Base-by-base conservation (phyloP, 2,113 vertebrate species). In the Gavia stellata region DNA sequence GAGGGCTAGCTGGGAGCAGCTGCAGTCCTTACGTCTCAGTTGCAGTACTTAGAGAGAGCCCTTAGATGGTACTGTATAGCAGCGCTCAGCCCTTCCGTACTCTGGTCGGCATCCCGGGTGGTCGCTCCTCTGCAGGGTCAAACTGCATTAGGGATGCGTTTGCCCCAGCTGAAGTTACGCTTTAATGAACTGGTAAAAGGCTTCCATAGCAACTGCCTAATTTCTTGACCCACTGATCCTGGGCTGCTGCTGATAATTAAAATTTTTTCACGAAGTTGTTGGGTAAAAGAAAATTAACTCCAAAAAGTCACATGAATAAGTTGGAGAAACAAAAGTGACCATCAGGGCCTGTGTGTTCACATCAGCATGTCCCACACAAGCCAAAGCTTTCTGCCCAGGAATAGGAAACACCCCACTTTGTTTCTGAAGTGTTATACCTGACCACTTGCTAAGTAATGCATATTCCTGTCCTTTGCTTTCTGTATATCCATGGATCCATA, bases 51-150 rank as follows among this genome's bases (percentile, higher is more conserved):
- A 1, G 0, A 4, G 78, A 18, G 50, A 67, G 85, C 83, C 94
- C 67, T 44, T 92, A 97, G 96, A 18, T 97, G 96, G 97, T 44
- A 87, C 92, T 55, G 38, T 45, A 9, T 4, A 55, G 93, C 93
- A 95, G 89, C 52, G 8, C 82, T 88, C 63, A 7, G 94, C 73
- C 50, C 34, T 4, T 1, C 23, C 3, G 10, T 1, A 16, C 68
- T 11, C 55, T 1, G 5, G 10, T 9, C 67, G 3, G 29, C 16
- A 3, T 23, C 44, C 65, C 18, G 1, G 14, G 9, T 3, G 36
- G 33, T 3, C 9, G 33, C 67, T 26, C 15, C 50, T n/a, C n/a
- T 52, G 0, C 7, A 4, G 36, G 56, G 24, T 36, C 45, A 12
- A 2, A 2, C 17, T 12, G 0, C 36, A 0, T 13, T 2, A 9